Evolutionary conservation across 2,113 vertebrate species (phyloP), one percentile per base, ranked within the genome.

Genomic region (Leucopternis melanops): DNA sequence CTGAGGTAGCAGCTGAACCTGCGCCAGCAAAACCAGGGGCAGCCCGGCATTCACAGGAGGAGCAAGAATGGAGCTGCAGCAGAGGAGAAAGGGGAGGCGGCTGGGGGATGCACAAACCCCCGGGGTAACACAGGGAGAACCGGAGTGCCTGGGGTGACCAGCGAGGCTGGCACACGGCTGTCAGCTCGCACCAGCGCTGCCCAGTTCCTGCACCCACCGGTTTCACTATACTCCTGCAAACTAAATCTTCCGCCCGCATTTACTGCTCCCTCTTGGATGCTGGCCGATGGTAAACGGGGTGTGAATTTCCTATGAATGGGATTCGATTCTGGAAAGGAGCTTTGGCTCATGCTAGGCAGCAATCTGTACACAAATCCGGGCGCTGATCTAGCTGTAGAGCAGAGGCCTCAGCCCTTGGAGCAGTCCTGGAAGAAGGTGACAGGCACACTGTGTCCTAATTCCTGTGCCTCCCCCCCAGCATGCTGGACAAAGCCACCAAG

Each of bases 101-200:
- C 54, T 9, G 54, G 18, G 59, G 45, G 40, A 14, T 4, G 23
- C 42, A 3, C 47, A 29, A 1, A 3, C 4, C 54, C 71, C 57
- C 0, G 0, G 16, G 10, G 14, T 50, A 11, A 16, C 2, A 3
- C 34, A 10, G 63, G 59, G 50, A 23, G 52, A 9, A 6, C 11
- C 5, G 52, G 45, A 17, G 45, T 17, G 57, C 52, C 69, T 7
- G 54, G 42, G 69, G 34, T 15, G 67, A 26, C n/a, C 44, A 5
- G 18, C 2, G 5, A 7, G 65, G 57, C 78, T 79, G 88, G 45
- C 45, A 12, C 72, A 9, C 0, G 2, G 8, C 44, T 25, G 27
- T 0, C 70, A 16, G 57, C 75, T 47, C 10, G 1, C 62, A 10
- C 47, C 3, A 7, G 9, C 5, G 0, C 63, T 29, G 44, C 70